phyloP scores from a whole-genome alignment of 2,888 invertebrate genomes.

The Ectobius pallidus region DNA sequence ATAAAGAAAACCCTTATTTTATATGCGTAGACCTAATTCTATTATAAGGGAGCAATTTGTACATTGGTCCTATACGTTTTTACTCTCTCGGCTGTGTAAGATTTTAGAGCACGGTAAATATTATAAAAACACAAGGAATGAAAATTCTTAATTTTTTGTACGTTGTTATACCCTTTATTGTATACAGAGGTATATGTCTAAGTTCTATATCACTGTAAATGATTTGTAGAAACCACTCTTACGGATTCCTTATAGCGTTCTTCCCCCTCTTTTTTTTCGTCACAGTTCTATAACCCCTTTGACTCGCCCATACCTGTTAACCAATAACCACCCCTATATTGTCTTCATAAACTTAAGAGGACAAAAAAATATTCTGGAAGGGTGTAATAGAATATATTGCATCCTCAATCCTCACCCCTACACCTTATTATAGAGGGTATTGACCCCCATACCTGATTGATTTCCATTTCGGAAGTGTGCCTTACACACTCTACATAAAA shows the following conservation, averaged over 20 bases:
- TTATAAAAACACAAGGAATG: not conserved
- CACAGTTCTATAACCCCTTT: not conserved
- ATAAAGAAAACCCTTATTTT: no score
- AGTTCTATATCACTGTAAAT: not conserved
- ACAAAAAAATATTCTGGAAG: conserved; percentile 13
- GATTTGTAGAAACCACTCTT: conserved; percentile 16
- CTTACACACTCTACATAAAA: conserved; percentile 11
- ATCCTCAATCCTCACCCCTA: not conserved
- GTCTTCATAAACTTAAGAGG: conserved; percentile 28
- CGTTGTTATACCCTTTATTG: not conserved
- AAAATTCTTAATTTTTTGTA: conserved; percentile 18
- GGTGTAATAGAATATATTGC: conserved; percentile 31
- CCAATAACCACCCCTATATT: conserved; percentile 24
- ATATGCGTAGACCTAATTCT: conserved; percentile 19
- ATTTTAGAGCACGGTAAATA: not conserved
- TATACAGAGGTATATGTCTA: not conserved
- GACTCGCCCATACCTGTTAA: conserved; percentile 21
- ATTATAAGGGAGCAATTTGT: conserved; percentile 22
- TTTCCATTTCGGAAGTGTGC: conserved; percentile 30
- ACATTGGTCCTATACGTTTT: conserved; percentile 1
- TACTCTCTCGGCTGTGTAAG: not conserved
- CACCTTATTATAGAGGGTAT: conserved; percentile 18
- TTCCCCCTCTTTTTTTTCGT: not conserved
- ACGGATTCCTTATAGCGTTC: conserved; percentile 15
- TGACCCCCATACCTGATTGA: conserved; percentile 27